Base-by-base conservation (phyloP, 2,797 vertebrate genomes). In the Tapera naevia region DNA sequence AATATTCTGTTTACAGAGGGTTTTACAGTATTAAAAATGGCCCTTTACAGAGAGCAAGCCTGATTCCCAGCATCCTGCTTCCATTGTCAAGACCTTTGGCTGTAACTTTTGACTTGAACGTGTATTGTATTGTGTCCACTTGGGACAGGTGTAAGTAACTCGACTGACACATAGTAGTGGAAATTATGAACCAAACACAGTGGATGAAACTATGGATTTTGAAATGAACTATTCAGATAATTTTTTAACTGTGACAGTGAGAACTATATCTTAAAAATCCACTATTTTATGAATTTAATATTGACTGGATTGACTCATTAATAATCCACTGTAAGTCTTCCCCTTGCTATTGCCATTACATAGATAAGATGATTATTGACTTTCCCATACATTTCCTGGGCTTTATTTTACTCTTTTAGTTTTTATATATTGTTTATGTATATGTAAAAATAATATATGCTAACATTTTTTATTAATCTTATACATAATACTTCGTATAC, bases 81-180 rank as follows among this genome's bases (percentile, higher is more conserved):
- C 45, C 45, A 46, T 32, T 60, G 24, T 51, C 62, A 79, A 88
- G 62, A 72, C 0, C 5, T 46, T 32, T 92, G 81, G 18, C 41
- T 89, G 45, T 62, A 95, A 75, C 80, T 93, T 93, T 86, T 90
- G 89, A 90, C 92, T 93, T 76, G 45, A 66, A 92, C 85, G 60
- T 86, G 64, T 82, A 53, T 33, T 64, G 43, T 80, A 54, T 35
- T 64, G 35, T 45, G 64, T 60, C 37, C 70, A 79, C 56, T 67
- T 57, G 85, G 88, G 85, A 88, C 66, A 93, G 88, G 82, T 91
- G 80, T 82, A 92, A 93, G 66, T 86, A 95, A 88, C 65, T 88
- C 0, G 0, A 87, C 60, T 92, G 87, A 93, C 61, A 53, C 57
- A 75, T 71, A 88, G 43, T 39, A 92, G 72, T 32, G 73, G 48